Evolutionary conservation across 2,113 vertebrate species (phyloP).

Genomic region (Mesitornis unicolor): DNA sequence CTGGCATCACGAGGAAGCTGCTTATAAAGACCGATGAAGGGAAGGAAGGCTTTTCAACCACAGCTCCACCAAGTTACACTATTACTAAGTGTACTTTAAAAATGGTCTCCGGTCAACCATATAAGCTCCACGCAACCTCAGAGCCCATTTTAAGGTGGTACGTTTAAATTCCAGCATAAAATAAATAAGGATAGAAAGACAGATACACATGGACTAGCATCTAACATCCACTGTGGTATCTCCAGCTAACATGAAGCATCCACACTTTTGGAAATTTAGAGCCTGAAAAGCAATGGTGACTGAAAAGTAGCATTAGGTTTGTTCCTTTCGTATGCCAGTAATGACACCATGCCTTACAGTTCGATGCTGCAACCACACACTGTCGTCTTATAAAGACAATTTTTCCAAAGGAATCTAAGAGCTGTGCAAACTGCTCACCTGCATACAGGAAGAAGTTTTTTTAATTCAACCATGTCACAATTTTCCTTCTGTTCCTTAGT

Average conservation of each 20-base stretch:
- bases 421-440: background rate
- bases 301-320: background rate
- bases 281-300: background rate
- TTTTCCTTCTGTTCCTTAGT: background rate
- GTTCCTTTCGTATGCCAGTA: background rate
- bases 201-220: rapidly evolving
- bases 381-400: background rate
- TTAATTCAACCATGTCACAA: background rate
- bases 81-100: background rate
- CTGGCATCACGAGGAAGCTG: background rate
- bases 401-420: background rate
- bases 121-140: background rate
- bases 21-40: background rate
- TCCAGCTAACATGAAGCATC: background rate
- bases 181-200: background rate
- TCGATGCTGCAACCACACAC: background rate
- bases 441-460: background rate
- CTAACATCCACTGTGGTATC: background rate
- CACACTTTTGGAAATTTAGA: background rate
- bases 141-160: background rate
- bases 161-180: background rate
- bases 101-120: background rate
- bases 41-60: background rate
- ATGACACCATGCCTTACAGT: background rate
- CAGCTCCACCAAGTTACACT: background rate